Evolutionary conservation across 2,797 vertebrate genomes (phyloP).

Genomic region (Odontamblyopus rebecca): DNA sequence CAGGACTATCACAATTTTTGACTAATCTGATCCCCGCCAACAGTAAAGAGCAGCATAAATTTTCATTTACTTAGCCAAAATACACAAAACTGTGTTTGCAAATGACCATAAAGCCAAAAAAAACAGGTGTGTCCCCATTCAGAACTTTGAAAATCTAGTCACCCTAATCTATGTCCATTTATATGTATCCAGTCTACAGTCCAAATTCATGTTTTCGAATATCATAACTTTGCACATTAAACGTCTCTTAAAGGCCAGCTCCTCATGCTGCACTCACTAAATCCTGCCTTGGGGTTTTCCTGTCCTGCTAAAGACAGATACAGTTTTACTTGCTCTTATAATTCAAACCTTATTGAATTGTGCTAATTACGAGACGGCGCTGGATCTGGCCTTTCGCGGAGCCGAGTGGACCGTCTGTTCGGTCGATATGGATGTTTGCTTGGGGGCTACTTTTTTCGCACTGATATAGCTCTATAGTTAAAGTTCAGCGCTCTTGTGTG

Average conservation of each 20-base stretch:
- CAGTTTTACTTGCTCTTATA: conserved; percentile 3
- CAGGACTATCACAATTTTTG: too few relatives aligned
- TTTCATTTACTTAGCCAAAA: too few relatives aligned
- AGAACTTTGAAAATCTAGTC: too few relatives aligned
- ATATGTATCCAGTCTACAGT: too few relatives aligned
- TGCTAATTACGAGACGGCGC: conserved; percentile 1
- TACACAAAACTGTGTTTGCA: too few relatives aligned
- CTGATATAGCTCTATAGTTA: background rate
- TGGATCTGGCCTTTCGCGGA: background rate
- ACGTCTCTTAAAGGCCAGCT: background rate
- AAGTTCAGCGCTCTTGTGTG: background rate
- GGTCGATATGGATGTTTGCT: conserved; percentile 9
- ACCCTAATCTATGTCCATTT: too few relatives aligned
- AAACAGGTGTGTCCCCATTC: too few relatives aligned
- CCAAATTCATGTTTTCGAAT: too few relatives aligned
- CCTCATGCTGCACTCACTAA: background rate
- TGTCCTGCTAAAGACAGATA: conserved; percentile 1
- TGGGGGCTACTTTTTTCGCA: background rate
- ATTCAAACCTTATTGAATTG: conserved; percentile 12
- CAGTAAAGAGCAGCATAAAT: too few relatives aligned
- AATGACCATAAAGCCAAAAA: too few relatives aligned
- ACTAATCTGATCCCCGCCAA: too few relatives aligned
- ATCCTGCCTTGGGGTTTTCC: background rate
- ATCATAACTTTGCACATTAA: background rate
- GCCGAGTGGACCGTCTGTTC: background rate